Base-by-base conservation (phyloP, 1,140 invertebrate species). In the Mactra quadrangularis region DNA sequence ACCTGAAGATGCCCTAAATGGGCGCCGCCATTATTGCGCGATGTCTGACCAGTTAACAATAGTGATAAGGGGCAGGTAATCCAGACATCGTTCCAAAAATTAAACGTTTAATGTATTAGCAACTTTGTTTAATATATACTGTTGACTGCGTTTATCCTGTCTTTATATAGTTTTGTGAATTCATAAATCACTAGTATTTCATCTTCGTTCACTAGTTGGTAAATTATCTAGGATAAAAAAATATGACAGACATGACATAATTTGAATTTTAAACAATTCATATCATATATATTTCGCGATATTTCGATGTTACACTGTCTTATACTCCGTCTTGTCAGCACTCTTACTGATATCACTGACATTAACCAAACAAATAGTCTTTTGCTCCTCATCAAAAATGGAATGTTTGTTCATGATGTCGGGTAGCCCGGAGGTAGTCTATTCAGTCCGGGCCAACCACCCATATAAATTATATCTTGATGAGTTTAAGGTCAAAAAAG, bases 321-420 rank as follows among this genome's bases (percentile, higher is more conserved):
- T 31, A 27, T 9, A 27, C 57, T 15, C 29, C 29, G 31, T 60
- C 27, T 60, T 11, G 57, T 35, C 22, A 60, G 27, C 31, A 60
- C 57, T 60, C 33, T n/a, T 1, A 27, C 27, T 35, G 57, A 60
- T 60, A 60, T 33, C 27, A 33, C 27, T 60, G 57, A 60, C 57
- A 60, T 3, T 13, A 17, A 31, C 17, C 15, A 60, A 33, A 35
- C 33, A 60, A 60, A 60, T 60, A 22, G 29, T 11, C 19, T 33
- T 35, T 7, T 27, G 29, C 19, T 60, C 29, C 57, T 31, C 11
- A 31, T 9, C 31, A 31, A 60, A 15, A 60, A 35, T 33, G 57
- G 57, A 60, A 60, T 60, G 57, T 35, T 13, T 60, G 57, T 31
- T 33, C 33, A 31, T 60, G 27, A 31, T 60, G 57, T 31, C 17